Evolutionary conservation across 2,113 vertebrate genomes (phyloP).

Genomic region (Crotalus helleri): DNA sequence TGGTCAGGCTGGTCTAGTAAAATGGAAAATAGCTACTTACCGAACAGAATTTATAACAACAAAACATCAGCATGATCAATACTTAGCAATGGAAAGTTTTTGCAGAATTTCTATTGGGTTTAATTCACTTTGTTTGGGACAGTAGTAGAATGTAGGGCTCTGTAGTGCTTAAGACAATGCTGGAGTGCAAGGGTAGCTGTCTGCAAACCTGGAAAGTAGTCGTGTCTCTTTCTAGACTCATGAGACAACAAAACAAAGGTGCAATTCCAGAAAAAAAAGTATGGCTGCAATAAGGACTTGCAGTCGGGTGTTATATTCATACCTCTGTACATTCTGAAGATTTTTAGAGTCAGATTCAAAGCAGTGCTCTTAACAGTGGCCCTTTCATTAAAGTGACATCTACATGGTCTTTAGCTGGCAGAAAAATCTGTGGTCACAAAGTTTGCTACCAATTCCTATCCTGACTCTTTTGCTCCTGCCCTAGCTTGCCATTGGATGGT

Average conservation of each 20-base stretch:
- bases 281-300: background rate
- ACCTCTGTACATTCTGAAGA: background rate
- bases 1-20: background rate
- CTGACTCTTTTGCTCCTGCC: background rate
- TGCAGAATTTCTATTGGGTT: background rate
- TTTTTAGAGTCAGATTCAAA: background rate
- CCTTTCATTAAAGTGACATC: background rate
- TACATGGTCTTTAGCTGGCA: background rate
- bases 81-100: background rate
- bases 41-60: background rate
- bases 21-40: background rate
- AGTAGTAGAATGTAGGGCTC: background rate
- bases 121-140: background rate
- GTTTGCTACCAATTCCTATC: background rate
- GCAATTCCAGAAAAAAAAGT: background rate
- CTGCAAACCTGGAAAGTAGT: background rate
- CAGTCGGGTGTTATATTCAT: background rate
- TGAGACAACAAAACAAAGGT: background rate
- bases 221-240: background rate
- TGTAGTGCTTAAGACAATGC: background rate
- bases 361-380: background rate
- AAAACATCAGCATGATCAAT: background rate
- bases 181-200: background rate
- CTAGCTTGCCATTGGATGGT: background rate
- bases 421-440: background rate